These are phyloP conservation scores for Urechis unicinctus DNA, from an alignment of 2,888 invertebrate species.

Conservation along the genomic window DNA sequence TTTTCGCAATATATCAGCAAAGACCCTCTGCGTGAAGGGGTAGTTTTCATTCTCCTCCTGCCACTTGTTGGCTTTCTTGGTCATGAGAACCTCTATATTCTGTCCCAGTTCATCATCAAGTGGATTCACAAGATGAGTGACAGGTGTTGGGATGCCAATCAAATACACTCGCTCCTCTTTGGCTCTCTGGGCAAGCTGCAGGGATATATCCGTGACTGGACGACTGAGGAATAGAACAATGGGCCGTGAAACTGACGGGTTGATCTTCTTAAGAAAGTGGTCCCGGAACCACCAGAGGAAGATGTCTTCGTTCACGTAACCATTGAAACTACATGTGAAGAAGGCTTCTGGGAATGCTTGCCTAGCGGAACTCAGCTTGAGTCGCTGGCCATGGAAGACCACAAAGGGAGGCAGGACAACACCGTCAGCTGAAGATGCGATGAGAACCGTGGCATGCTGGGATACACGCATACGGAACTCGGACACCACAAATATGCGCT, in stretches of 20 bases:
- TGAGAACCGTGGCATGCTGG: slow-evolving; percentile 17
- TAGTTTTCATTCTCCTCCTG: slow-evolving; percentile 15
- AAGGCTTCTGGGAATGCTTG: slow-evolving; percentile 19
- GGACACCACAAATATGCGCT: slow-evolving; percentile 17
- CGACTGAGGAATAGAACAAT: slow-evolving; percentile 18
- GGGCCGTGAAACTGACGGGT: slow-evolving; percentile 7
- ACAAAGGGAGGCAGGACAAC: slow-evolving; percentile 22
- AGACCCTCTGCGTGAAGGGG: slow-evolving; percentile 14
- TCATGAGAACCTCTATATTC: slow-evolving; percentile 10
- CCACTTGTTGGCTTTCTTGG: slow-evolving; percentile 18
- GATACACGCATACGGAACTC: slow-evolving; percentile 13
- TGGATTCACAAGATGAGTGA: slow-evolving; percentile 21
- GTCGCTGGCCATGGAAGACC: slow-evolving; percentile 16
- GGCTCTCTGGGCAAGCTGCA: slow-evolving; percentile 19
- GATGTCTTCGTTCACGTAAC: slow-evolving; percentile 16
- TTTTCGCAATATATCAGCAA: slow-evolving; percentile 19
- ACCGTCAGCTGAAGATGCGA: slow-evolving; percentile 22
- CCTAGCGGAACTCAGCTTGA: slow-evolving; percentile 16
- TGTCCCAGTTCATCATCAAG: slow-evolving; percentile 14
- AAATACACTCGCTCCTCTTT: slow-evolving; percentile 19
- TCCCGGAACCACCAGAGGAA: slow-evolving; percentile 25
- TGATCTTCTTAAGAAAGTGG: slow-evolving; percentile 18
- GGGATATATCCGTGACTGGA: slow-evolving; percentile 15
- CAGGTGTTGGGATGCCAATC: slow-evolving; percentile 16
- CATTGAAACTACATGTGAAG: slow-evolving; percentile 17